These are phyloP conservation scores for Lampris megalopsis DNA, from an alignment of 2,113 vertebrate species.

Conservation along the genomic window DNA sequence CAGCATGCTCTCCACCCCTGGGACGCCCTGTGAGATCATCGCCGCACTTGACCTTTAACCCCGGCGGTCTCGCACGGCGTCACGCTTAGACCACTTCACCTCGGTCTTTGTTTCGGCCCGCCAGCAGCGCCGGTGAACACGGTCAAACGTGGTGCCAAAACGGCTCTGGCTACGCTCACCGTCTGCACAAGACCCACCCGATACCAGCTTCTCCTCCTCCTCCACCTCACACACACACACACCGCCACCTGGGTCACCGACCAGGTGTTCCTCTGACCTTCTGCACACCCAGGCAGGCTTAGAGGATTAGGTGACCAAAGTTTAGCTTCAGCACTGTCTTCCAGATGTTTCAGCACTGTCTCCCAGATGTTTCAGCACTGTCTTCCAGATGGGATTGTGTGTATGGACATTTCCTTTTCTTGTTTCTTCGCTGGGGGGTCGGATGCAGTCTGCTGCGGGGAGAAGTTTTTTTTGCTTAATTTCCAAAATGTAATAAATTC, in stretches of 20 bases:
- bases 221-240: too few species aligned
- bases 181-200: too few species aligned
- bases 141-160: too few species aligned
- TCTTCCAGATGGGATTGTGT: neutral
- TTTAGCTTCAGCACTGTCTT: neutral
- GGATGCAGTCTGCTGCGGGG: conserved; percentile 47
- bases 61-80: conserved; percentile 50
- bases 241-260: too few species aligned
- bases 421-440: conserved; percentile 18
- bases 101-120: neutral
- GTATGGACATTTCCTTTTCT: conserved; percentile 21
- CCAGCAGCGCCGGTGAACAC: too few species aligned
- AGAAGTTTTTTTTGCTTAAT: neutral
- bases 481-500: too few species aligned
- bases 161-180: too few species aligned
- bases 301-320: neutral
- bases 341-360: neutral
- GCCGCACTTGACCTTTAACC: conserved; percentile 62
- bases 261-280: neutral
- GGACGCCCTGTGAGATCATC: conserved; percentile 70
- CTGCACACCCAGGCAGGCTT: neutral
- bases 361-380: neutral
- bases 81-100: conserved; percentile 28
- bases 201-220: too few species aligned
- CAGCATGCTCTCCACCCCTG: conserved; percentile 59